Evolutionary conservation across 2,113 vertebrate species (phyloP), one percentile per base, ranked within the genome.

Genomic region (Alethe diademata): DNA sequence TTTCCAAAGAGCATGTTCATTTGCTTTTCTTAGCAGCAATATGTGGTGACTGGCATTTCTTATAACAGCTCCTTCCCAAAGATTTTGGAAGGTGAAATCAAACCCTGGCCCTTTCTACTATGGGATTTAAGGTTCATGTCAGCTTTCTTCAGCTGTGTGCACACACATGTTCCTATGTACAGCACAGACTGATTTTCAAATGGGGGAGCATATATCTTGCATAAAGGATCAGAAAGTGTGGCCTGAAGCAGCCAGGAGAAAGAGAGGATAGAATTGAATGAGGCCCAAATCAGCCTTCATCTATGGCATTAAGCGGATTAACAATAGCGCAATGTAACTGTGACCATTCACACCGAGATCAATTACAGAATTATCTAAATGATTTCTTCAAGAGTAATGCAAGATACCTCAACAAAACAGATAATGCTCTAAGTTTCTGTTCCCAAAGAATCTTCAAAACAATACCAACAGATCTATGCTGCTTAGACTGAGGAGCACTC

Each of bases 401-500:
- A 65, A 83, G 57, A 26, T 36, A 72, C 7, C 22, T n/a, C 42
- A 92, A 56, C 17, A 45, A 51, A 89, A 47, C 24, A 51, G 28
- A 11, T 40, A 84, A 45, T 0, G 0, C 24, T 54, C 8, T 4
- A n/a, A 56, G 19, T 31, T 58, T 66, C 31, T 78, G 51, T 54
- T 90, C 67, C 40, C 53, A 48, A 58, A 58, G 61, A 42, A 16
- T 9, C 8, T n/a, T 14, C 8, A 28, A 66, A 78, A 25, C 10
- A 83, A 17, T 15, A 14, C 24, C 15, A 62, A 23, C 48, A 62
- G 24, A 71, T 81, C 61, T 47, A 1, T 4, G 1, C 35, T 40
- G n/a, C n/a, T 81, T 36, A 45, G 45, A 22, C 45, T n/a, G 38
- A 61, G 31, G 14, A 60, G 72, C 0, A 0, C 17, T 75, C 5